Base-by-base conservation (phyloP, 2,113 vertebrate genomes). In the Laticauda laticaudata region DNA sequence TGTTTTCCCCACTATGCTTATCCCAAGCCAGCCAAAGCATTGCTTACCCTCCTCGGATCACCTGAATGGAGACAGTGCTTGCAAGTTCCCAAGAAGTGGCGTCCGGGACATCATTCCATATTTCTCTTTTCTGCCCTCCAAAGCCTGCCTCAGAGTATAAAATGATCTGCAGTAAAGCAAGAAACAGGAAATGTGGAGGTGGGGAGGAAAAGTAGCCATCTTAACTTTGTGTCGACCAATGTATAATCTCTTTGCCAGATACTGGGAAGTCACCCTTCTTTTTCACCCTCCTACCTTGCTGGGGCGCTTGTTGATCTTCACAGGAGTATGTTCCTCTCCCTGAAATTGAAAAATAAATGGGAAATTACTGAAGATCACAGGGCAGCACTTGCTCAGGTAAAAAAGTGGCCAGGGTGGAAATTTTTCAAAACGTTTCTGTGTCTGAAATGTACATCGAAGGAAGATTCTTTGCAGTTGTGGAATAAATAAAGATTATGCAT, bases 41-140 rank as follows among this genome's bases (percentile, higher is more conserved):
- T 69, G 53, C 99, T 98, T 97, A 99, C 99, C 99, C 98, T 96
- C 99, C 99, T 94, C 99, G 97, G 87, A 99, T 88, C 87, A 99
- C 99, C 56, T 97, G 96, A 86, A 99, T 94, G 92, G 98, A 99
- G 95, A 99, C 98, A 54, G 98, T 98, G 87, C 97, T 97, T 0
- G 98, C 97, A 6, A 97, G 97, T n/a, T 98, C 96, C 99, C 99
- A 99, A 39, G 97, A 11, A 0, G 98, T 99, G 57, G 98, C 98
- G 0, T 99, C 98, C 0, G 96, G 88, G 14, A 98, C 4, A 0
- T 99, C 99, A 0, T 98, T 92, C 89, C 97, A 98, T 23, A 99
- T 96, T 94, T 99, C 99, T 15, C 97, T 97, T 95, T 97, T 97
- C 43, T 98, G 96, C 4, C 99, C 99, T 0, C 95, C 95, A 93